phyloP scores from a whole-genome alignment of 2,797 vertebrate genomes.

The Sparus aurata region DNA sequence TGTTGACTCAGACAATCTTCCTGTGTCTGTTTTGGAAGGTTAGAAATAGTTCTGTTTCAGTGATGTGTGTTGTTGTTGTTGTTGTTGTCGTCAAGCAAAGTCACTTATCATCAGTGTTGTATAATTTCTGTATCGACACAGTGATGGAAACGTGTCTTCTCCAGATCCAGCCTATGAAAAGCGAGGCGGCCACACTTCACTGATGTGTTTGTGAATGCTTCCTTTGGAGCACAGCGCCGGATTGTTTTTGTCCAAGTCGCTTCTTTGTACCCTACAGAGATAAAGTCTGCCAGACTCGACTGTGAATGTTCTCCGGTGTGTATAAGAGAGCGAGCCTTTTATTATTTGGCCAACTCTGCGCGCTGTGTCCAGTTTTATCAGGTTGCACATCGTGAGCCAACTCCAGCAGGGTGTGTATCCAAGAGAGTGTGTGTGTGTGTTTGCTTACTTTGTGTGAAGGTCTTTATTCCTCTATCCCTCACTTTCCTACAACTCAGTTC shows the following conservation, averaged over 20 bases:
- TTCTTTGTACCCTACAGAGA: constrained; percentile 38
- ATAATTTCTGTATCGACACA: not conserved
- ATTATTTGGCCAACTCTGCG: constrained; percentile 27
- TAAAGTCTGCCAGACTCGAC: constrained; percentile 21
- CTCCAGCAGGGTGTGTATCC: constrained; percentile 14
- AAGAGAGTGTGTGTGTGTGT: not conserved
- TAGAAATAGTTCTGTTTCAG: not conserved
- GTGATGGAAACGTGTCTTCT: constrained; percentile 14
- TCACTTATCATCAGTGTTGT: not conserved
- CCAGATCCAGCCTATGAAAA: not conserved
- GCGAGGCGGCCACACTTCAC: not conserved
- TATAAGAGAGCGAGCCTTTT: constrained; percentile 13
- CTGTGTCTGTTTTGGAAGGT: not conserved
- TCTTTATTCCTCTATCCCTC: constrained; percentile 19
- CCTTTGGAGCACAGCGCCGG: constrained; percentile 15
- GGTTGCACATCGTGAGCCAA: constrained; percentile 21
- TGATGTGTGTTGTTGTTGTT: too few relatives aligned
- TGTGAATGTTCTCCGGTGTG: not conserved
- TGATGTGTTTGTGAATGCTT: not conserved
- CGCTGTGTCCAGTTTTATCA: constrained; percentile 43
- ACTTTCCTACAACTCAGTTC: constrained; percentile 4
- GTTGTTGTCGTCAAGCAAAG: not conserved
- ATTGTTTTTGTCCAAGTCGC: constrained; percentile 25
- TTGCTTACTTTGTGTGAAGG: constrained; percentile 33
- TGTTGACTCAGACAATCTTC: not conserved